Evolutionary conservation across 2,797 vertebrate species (phyloP), one percentile per base, ranked within the genome.

Genomic region (Pseudotriccus pelzelni): DNA sequence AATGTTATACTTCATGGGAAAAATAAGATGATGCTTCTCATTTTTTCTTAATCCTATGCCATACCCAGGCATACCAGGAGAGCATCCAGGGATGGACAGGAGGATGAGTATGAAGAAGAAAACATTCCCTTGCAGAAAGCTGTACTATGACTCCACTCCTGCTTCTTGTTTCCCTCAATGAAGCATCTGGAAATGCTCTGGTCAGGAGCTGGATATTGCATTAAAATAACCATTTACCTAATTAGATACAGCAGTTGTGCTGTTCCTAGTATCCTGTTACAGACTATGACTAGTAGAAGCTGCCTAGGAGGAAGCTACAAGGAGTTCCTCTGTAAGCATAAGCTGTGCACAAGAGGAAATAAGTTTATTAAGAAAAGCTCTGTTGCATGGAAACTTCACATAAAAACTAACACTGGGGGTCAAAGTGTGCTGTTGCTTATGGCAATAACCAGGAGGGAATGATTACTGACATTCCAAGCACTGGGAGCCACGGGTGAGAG

Each of bases 101-200:
- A 86, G 24, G 34, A 32, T 0, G 1, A 78, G 7, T 60, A 17
- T 0, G 0, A 8, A 73, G n/a, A 79, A 44, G 25, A 43, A 72
- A 85, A 64, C 30, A 21, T 66, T 32, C 52, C 52, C 34, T 44
- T 47, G 22, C 32, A 86, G 30, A 84, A 60, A 76, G 27, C 52
- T 70, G 28, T 60, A 55, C 20, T 19, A 18, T 10, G 43, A 34
- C 43, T 39, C 52, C 36, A 55, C 30, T 81, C 70, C 19, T 73
- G 12, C 47, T 88, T 68, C 63, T 68, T 52, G 44, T 46, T 69
- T 66, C 70, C 56, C 21, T 44, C 4, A 5, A 27, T 64, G 47
- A 63, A 85, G 24, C 79, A 95, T 93, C 87, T 97, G 95, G 87
- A 93, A 93, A 39, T 55, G 43, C 46, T 91, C 83, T 62, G 55